phyloP scores from a whole-genome alignment of 2,113 vertebrate species.

The Raja brachyura region DNA sequence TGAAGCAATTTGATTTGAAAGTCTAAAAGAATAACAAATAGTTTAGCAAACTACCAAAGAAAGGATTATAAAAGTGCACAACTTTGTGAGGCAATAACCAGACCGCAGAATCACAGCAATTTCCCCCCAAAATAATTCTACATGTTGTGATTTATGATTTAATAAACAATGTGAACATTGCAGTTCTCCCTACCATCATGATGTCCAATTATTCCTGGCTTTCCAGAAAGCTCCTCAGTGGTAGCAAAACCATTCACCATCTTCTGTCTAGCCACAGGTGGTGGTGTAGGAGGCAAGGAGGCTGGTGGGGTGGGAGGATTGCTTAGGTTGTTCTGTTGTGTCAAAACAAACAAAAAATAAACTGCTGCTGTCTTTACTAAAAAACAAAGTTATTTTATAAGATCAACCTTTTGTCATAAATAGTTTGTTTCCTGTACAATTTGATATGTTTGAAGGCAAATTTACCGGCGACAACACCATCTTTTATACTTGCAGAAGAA shows the following conservation, averaged over 20 bases:
- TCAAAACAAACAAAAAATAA: conserved; percentile 46
- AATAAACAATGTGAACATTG: not conserved
- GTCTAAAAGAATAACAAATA: not conserved
- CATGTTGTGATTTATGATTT: not conserved
- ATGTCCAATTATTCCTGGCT: conserved; percentile 69
- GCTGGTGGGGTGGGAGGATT: conserved; percentile 95
- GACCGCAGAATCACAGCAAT: not conserved
- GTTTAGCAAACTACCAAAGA: not conserved
- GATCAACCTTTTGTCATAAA: not conserved
- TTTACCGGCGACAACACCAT: not conserved
- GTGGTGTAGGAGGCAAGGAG: conserved; percentile 91
- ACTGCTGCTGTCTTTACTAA: not conserved
- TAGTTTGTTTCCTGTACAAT: not conserved
- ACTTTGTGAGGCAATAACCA: not conserved
- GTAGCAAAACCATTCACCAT: conserved; percentile 87
- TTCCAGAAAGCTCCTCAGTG: conserved; percentile 78
- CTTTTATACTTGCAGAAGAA: not conserved
- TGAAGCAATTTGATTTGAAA: not conserved
- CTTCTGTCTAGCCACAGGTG: conserved; percentile 82
- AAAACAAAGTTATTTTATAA: not conserved
- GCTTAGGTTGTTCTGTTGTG: conserved; percentile 92
- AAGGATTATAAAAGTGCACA: not conserved
- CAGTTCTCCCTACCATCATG: conserved; percentile 63
- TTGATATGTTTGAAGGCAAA: not conserved
- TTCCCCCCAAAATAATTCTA: not conserved